Percentiles rank a stretch among this genome's conserved stretches.
phyloP scores from a whole-genome alignment of 1,140 invertebrate genomes.

The Dufourea novaeangliae region DNA sequence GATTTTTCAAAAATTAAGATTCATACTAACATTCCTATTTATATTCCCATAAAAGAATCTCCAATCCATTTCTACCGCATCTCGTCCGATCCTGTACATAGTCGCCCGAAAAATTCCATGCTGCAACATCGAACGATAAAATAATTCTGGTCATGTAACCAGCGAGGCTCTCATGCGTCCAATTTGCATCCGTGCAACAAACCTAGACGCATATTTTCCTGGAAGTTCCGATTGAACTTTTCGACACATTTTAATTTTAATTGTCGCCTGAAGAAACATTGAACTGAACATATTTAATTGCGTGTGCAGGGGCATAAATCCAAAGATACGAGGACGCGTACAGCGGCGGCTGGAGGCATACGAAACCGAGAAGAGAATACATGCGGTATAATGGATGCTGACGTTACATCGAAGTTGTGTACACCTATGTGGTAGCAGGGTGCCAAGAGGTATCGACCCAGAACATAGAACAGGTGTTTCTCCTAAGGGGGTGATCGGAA shows the following conservation, averaged over 20 bases:
- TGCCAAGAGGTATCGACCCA: slow-evolving; percentile 50
- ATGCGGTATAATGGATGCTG: slow-evolving; percentile 59
- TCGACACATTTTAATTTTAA: neutral
- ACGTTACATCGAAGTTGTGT: slow-evolving; percentile 59
- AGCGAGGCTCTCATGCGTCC: neutral
- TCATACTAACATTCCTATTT: too few species aligned
- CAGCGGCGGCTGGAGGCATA: slow-evolving; percentile 3
- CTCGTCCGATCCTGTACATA: neutral
- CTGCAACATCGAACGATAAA: neutral
- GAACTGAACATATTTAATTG: slow-evolving; percentile 16
- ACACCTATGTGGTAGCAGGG: slow-evolving; percentile 42
- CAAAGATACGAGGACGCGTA: slow-evolving; percentile 29
- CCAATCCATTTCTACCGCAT: too few species aligned
- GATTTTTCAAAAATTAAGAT: too few species aligned
- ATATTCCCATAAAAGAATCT: too few species aligned
- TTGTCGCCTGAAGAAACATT: neutral
- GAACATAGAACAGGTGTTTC: slow-evolving; percentile 37
- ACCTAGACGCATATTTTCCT: neutral
- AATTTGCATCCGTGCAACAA: neutral
- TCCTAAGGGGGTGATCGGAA: slow-evolving; percentile 60
- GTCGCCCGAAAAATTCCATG: neutral
- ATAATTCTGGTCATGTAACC: too few species aligned
- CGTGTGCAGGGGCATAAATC: neutral
- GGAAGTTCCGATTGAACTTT: neutral
- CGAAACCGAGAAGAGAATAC: slow-evolving; percentile 44